phyloP scores from a whole-genome alignment of 1,140 invertebrate species.

The Meloidogyne hapla region DNA sequence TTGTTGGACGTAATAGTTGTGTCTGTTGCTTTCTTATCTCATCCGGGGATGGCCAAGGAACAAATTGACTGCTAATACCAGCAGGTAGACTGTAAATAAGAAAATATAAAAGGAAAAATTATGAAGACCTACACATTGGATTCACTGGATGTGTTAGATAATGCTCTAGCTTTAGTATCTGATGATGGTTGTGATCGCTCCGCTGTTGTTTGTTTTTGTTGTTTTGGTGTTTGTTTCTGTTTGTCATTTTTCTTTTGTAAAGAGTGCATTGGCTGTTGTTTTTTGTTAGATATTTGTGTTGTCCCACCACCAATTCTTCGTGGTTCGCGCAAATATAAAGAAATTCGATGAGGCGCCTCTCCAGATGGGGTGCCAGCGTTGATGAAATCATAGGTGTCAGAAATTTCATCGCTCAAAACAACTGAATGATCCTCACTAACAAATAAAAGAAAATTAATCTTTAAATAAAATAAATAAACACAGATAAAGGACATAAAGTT shows the following conservation, averaged over 20 bases:
- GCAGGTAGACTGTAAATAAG: constrained; percentile 1
- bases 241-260: neutral
- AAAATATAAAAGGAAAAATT: neutral
- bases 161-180: neutral
- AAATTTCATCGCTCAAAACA: neutral
- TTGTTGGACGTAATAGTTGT: constrained; percentile 28
- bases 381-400: neutral
- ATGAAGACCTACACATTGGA: constrained; percentile 5
- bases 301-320: constrained; percentile 34
- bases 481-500: neutral
- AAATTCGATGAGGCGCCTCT: constrained; percentile 39
- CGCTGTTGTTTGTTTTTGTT: neutral
- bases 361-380: constrained; percentile 25
- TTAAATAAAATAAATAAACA: no score
- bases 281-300: neutral
- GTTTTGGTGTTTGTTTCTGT: neutral
- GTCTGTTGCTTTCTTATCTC: constrained; percentile 45
- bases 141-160: neutral
- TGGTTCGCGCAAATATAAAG: constrained; percentile 40
- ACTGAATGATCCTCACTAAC: neutral
- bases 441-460: neutral
- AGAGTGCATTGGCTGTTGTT: neutral
- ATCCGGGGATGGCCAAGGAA: constrained; percentile 51
- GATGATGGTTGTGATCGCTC: neutral
- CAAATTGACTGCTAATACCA: constrained; percentile 43